These are phyloP conservation scores for Sandelia bainsii DNA, from an alignment of 2,797 vertebrate genomes.

Conservation along the genomic window DNA sequence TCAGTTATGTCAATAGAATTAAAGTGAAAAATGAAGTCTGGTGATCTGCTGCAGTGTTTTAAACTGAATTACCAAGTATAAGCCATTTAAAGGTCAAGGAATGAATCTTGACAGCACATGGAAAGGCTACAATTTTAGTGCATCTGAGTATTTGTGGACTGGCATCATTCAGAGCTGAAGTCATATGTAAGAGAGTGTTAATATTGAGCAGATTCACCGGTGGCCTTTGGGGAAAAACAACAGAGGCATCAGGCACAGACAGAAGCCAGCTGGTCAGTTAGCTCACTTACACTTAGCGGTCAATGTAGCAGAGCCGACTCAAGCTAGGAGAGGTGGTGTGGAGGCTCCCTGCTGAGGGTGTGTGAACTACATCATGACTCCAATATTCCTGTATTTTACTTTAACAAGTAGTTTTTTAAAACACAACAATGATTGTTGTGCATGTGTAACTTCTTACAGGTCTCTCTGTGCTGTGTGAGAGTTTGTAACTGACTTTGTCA, in stretches of 20 bases:
- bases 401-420: slow-evolving; percentile 1
- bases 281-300: neutral
- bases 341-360: slow-evolving; percentile 10
- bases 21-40: too few species aligned
- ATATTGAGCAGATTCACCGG: slow-evolving; percentile 28
- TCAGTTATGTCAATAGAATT: too few species aligned
- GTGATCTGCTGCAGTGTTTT: neutral
- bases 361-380: slow-evolving; percentile 13
- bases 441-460: slow-evolving; percentile 8
- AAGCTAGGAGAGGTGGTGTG: neutral
- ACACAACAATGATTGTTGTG: slow-evolving; percentile 4
- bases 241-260: slow-evolving; percentile 7
- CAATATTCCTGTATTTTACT: neutral
- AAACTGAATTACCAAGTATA: neutral
- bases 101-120: neutral
- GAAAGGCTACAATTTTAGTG: neutral
- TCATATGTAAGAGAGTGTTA: slow-evolving; percentile 19
- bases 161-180: neutral
- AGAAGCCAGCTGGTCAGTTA: slow-evolving; percentile 36
- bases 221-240: slow-evolving; percentile 23
- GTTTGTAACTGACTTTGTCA: neutral
- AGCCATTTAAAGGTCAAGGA: neutral
- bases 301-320: slow-evolving; percentile 9
- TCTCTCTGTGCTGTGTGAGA: neutral
- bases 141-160: slow-evolving; percentile 2